Evolutionary conservation across 2,113 vertebrate genomes (phyloP).

Genomic region (Anolis sagrei): DNA sequence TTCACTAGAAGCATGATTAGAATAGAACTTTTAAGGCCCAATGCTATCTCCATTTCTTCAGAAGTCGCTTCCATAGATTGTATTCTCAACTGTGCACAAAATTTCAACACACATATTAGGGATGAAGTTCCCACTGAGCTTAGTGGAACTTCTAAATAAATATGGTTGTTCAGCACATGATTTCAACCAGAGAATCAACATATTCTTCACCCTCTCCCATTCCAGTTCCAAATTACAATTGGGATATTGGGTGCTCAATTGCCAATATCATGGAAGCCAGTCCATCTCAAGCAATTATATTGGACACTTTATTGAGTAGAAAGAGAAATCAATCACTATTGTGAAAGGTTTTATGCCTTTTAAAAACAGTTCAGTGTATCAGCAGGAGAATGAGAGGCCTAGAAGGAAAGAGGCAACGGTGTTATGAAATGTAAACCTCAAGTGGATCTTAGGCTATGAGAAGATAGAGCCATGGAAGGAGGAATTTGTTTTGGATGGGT

Average conservation of each 20-base stretch:
- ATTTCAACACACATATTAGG: neutral
- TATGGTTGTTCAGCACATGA: neutral
- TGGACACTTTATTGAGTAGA: neutral
- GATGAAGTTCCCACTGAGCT: too few relatives aligned
- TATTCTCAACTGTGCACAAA: too few relatives aligned
- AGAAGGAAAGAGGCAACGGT: too few relatives aligned
- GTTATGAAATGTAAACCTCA: constrained; percentile 34
- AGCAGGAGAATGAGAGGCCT: too few relatives aligned
- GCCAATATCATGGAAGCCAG: neutral
- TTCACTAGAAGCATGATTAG: neutral
- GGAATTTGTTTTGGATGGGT: constrained; percentile 41
- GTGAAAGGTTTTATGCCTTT: neutral
- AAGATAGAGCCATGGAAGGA: constrained; percentile 41
- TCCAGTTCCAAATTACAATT: neutral
- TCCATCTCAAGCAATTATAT: neutral
- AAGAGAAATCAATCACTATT: neutral
- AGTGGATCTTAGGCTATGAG: constrained; percentile 16
- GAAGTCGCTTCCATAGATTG: neutral
- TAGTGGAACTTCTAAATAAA: too few relatives aligned
- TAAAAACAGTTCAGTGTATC: neutral
- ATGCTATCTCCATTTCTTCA: neutral
- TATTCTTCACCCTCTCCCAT: neutral
- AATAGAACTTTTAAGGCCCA: neutral
- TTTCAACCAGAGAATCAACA: neutral
- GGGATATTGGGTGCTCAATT: neutral